A percentile compares a stretch with the other conserved stretches of the same genome.
These are phyloP conservation scores for Lophochroa leadbeateri DNA, from an alignment of 2,113 vertebrate genomes.

Conservation along the genomic window DNA sequence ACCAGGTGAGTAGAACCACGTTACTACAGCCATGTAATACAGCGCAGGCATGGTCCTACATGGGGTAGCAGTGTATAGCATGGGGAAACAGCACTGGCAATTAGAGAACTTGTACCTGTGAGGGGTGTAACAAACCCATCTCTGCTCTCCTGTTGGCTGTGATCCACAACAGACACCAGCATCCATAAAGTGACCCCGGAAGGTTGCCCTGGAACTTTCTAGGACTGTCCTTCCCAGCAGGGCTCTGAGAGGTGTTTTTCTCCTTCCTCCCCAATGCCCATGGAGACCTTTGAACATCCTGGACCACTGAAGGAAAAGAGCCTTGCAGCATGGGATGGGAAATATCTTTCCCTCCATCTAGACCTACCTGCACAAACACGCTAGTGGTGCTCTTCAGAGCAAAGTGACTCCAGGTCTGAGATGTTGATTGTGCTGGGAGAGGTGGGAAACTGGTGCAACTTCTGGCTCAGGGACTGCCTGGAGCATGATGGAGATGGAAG, in stretches of 20 bases:
- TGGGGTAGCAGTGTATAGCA: fast-evolving
- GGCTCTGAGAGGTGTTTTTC: not conserved
- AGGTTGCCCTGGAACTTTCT: not conserved
- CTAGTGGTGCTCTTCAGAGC: not conserved
- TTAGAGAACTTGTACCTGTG: not conserved
- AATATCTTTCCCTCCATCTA: not conserved
- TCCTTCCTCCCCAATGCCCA: not conserved
- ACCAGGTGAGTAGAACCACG: conserved; percentile 76
- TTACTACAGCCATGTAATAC: not conserved
- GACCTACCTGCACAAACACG: not conserved
- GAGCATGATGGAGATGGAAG: not conserved
- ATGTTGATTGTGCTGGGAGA: not conserved
- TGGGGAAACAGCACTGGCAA: not conserved
- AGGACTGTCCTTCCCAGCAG: not conserved
- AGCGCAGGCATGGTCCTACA: not conserved
- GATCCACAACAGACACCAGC: not conserved
- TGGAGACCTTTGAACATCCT: not conserved
- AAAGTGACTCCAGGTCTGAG: not conserved
- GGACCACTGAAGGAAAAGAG: not conserved
- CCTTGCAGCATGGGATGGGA: not conserved
- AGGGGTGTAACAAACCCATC: not conserved
- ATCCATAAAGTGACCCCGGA: not conserved
- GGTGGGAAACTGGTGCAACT: not conserved
- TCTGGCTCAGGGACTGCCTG: not conserved
- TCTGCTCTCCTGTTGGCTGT: not conserved